A percentile compares a stretch with the other conserved stretches of the same genome.
These are phyloP conservation scores for Cardiocondyla obscurior DNA, from an alignment of 1,140 invertebrate genomes.

Conservation along the genomic window DNA sequence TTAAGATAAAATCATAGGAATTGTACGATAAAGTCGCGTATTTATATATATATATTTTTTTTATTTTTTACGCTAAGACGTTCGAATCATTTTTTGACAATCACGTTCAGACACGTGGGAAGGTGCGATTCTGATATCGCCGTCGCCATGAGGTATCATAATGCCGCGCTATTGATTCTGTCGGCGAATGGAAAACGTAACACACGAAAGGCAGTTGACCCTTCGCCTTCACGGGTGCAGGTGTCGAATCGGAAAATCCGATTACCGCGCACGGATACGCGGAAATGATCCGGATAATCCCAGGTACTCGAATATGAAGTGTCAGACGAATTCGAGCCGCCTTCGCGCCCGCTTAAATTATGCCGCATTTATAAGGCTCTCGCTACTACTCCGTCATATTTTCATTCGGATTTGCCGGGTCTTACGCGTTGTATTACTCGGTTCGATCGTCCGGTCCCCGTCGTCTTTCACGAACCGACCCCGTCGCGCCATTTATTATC, in stretches of 20 bases:
- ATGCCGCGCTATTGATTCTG: background rate
- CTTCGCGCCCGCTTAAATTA: slow-evolving; percentile 32
- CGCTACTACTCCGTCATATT: slow-evolving; percentile 27
- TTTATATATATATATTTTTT: background rate
- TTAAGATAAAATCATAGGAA: background rate
- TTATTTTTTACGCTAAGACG: no score
- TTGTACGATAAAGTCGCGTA: background rate
- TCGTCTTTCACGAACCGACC: slow-evolving; percentile 5
- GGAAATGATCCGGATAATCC: slow-evolving; percentile 52
- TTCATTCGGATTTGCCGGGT: slow-evolving; percentile 24
- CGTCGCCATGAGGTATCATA: background rate
- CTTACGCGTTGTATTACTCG: slow-evolving; percentile 14
- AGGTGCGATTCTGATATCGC: background rate
- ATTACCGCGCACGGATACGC: slow-evolving; percentile 40
- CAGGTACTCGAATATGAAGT: slow-evolving; percentile 32
- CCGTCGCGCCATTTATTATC: slow-evolving; percentile 24
- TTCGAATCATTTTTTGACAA: background rate
- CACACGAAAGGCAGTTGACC: slow-evolving; percentile 6
- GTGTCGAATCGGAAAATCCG: slow-evolving; percentile 47
- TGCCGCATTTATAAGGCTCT: slow-evolving; percentile 29
- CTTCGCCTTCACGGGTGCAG: slow-evolving; percentile 22
- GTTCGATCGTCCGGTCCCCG: background rate
- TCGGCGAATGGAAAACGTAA: slow-evolving; percentile 27
- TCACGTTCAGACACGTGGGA: background rate
- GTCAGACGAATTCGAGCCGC: slow-evolving; percentile 23